phyloP scores from a whole-genome alignment of 2,888 invertebrate species.

The Ennomos fuscantarius region DNA sequence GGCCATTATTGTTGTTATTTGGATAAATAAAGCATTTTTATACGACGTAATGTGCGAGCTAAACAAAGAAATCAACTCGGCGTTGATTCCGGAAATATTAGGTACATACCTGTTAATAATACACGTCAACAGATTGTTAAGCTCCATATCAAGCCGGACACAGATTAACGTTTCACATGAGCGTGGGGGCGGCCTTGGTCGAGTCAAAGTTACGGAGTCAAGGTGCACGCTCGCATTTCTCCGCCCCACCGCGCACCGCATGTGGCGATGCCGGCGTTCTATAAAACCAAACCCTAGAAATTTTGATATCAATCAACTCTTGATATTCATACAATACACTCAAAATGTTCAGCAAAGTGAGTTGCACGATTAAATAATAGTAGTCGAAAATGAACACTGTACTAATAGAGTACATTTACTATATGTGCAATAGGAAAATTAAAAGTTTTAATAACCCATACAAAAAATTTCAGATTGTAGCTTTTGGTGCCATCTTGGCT shows the following conservation, averaged over 20 bases:
- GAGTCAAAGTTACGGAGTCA: slow-evolving; percentile 50
- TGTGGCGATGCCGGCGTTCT: slow-evolving; percentile 34
- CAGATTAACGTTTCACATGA: slow-evolving; percentile 36
- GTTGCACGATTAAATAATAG: slow-evolving; percentile 17
- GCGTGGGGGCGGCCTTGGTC: slow-evolving; percentile 23
- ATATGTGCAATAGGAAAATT: too few species aligned
- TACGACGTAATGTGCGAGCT: too few species aligned
- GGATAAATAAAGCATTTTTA: too few species aligned
- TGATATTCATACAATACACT: slow-evolving; percentile 50
- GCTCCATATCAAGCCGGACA: slow-evolving; percentile 38
- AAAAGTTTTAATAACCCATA: too few species aligned
- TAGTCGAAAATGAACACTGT: too few species aligned
- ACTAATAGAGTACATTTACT: too few species aligned
- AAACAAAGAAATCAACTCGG: not conserved
- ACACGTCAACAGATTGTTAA: slow-evolving; percentile 35
- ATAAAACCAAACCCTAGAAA: slow-evolving; percentile 49
- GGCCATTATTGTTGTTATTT: too few species aligned
- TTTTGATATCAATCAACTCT: slow-evolving; percentile 59
- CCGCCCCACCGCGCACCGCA: slow-evolving; percentile 41
- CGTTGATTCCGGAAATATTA: slow-evolving; percentile 1
- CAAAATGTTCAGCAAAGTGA: slow-evolving; percentile 73
- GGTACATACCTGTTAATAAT: slow-evolving; percentile 21
- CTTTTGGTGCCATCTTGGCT: slow-evolving; percentile 68
- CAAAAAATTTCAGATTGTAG: slow-evolving; percentile 61
- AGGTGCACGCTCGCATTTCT: slow-evolving; percentile 47